Evolutionary conservation across 2,113 vertebrate species (phyloP).

Genomic region (Oriolus oriolus): DNA sequence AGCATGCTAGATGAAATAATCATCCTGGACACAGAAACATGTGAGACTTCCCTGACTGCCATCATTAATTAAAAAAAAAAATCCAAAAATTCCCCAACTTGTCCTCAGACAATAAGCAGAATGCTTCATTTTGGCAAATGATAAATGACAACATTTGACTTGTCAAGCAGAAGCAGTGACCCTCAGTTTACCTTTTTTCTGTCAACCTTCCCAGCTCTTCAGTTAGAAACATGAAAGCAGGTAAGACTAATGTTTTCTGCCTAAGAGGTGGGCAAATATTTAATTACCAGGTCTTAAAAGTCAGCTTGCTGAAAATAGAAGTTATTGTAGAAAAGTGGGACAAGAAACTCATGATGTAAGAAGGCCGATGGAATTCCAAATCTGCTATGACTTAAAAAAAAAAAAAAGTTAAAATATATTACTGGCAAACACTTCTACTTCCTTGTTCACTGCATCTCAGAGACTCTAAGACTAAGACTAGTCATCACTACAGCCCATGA

Average conservation of each 20-base stretch:
- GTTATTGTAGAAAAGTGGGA: not conserved
- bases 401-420: not conserved
- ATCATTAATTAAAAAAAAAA: not conserved
- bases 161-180: not conserved
- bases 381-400: not conserved
- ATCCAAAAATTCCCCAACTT: not conserved
- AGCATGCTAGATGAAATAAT: not conserved
- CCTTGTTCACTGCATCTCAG: not conserved
- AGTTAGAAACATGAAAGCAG: not conserved
- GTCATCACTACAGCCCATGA: not conserved
- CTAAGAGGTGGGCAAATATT: constrained; percentile 13
- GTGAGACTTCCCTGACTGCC: not conserved
- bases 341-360: not conserved
- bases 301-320: not conserved
- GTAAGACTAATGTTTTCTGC: not conserved
- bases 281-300: not conserved
- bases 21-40: not conserved
- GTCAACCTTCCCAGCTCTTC: not conserved
- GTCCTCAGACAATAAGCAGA: not conserved
- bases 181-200: not conserved
- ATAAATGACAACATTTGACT: not conserved
- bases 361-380: not conserved
- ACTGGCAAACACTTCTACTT: not conserved
- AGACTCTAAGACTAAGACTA: not conserved
- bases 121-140: not conserved